Percentiles rank a stretch among this genome's conserved stretches.
Evolutionary conservation across 2,797 vertebrate species (phyloP).

Genomic region (Halcyon chelicuti): DNA sequence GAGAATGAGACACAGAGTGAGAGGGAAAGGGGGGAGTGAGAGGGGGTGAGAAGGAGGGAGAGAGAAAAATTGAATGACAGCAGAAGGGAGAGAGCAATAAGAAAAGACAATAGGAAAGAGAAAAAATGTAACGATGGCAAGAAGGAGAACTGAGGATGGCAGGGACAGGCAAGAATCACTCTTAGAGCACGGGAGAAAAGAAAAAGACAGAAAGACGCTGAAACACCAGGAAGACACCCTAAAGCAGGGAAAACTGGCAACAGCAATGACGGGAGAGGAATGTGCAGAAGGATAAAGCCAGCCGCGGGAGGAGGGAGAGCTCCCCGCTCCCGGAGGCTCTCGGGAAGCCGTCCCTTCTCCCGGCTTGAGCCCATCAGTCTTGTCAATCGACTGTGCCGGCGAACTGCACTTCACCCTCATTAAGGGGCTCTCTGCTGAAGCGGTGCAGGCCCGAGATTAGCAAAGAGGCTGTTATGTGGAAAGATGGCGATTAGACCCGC

Average conservation of each 20-base stretch:
- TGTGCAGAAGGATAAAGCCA: background rate
- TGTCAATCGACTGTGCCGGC: background rate
- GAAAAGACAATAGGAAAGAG: conserved; percentile 45
- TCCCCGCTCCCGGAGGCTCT: background rate
- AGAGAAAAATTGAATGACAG: conserved; percentile 66
- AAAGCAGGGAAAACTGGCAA: background rate
- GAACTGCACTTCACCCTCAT: conserved; percentile 32
- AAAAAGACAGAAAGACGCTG: background rate
- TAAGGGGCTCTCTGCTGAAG: background rate
- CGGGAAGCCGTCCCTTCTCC: conserved; percentile 13
- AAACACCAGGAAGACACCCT: conserved; percentile 21
- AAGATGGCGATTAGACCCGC: background rate
- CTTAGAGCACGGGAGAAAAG: background rate
- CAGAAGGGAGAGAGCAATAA: conserved; percentile 44
- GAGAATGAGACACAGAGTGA: conserved; percentile 86
- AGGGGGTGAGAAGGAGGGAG: conserved; percentile 53
- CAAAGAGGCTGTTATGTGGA: background rate
- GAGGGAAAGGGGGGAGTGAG: conserved; percentile 57
- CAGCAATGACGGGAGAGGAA: conserved; percentile 6
- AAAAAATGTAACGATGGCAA: background rate
- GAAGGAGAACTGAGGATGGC: background rate
- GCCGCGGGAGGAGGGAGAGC: conserved; percentile 58
- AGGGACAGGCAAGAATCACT: background rate
- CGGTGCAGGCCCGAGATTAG: background rate
- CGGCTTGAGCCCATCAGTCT: conserved; percentile 36